Evolutionary conservation across 1,140 invertebrate species (phyloP), one percentile per base, ranked within the genome.

Genomic region (Ceratosolen fusciceps): DNA sequence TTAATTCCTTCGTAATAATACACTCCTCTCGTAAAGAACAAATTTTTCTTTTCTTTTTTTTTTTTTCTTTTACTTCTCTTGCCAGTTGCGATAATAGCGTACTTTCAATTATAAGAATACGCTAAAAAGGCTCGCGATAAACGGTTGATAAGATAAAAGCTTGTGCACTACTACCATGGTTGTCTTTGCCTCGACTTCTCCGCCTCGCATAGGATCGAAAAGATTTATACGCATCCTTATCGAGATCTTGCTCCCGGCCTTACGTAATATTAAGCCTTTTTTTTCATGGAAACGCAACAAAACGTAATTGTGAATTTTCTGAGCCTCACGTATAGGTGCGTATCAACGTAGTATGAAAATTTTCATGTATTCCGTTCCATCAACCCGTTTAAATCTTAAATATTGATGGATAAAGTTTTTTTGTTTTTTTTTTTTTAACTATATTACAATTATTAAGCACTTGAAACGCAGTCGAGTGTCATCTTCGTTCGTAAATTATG

Each of bases 151-250:
- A 76, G 74, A 76, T 76, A 76, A 52, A 49, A 39, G 8, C 3
- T 26, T 43, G 31, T 31, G 43, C 39, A 21, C 19, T 39, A 26
- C 8, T 24, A 21, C 26, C 9, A 54, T 14, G 70, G 1, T 65
- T 65, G 29, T 65, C 37, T 37, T 65, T 65, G 37, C 60, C 60
- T n/a, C 14, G 29, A 19, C 47, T 72, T 54, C 26, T n/a, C 29
- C 34, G 54, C 43, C 31, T 52, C 4, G 29, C 7, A 47, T 71
- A 31, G 47, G 34, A 52, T 34, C 34, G 2, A 29, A 26, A 31
- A 75, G 74, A 75, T 75, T 75, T 75, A 75, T 67, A 67, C 39
- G 43, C 39, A 24, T 47, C 58, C 39, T 24, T 65, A 65, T 72
- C 70, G 37, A 54, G 70, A 72, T 72, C 4, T 43, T 52, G 16